These are phyloP conservation scores for Drosophila paranaensis DNA, from an alignment of 2,888 invertebrate genomes.

Conservation along the genomic window DNA sequence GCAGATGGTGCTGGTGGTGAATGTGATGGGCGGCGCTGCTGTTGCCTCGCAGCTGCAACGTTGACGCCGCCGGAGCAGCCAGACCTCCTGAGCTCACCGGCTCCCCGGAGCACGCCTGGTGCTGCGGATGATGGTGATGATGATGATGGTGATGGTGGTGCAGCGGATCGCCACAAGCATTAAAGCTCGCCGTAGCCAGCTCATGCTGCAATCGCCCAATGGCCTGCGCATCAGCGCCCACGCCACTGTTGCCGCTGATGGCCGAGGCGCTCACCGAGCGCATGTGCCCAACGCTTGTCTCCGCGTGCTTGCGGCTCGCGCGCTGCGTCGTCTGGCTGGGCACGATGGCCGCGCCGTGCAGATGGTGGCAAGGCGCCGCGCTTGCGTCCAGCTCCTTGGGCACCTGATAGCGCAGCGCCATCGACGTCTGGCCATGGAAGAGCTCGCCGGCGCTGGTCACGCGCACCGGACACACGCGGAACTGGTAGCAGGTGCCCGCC, in stretches of 20 bases:
- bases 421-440: constrained; percentile 89
- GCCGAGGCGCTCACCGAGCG: constrained; percentile 83
- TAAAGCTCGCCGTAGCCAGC: constrained; percentile 76
- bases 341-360: constrained; percentile 52
- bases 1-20: constrained; percentile 70
- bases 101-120: constrained; percentile 38
- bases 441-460: constrained; percentile 86
- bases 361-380: constrained; percentile 58
- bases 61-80: constrained; percentile 54
- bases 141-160: constrained; percentile 83
- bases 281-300: constrained; percentile 58
- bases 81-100: constrained; percentile 4
- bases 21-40: constrained; percentile 41
- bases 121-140: constrained; percentile 76
- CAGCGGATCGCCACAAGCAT: constrained; percentile 81
- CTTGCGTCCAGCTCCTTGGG: constrained; percentile 76
- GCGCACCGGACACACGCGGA: constrained; percentile 92
- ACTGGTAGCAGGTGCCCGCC: constrained; percentile 90
- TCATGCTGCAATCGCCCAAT: constrained; percentile 73
- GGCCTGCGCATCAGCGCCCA: constrained; percentile 59
- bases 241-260: constrained; percentile 70
- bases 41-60: constrained; percentile 54
- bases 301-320: constrained; percentile 73
- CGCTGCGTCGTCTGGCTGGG: constrained; percentile 72
- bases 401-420: constrained; percentile 86